Conservation (phyloP, 2,888 invertebrate species). For the Steinernema hermaphroditum region DNA sequence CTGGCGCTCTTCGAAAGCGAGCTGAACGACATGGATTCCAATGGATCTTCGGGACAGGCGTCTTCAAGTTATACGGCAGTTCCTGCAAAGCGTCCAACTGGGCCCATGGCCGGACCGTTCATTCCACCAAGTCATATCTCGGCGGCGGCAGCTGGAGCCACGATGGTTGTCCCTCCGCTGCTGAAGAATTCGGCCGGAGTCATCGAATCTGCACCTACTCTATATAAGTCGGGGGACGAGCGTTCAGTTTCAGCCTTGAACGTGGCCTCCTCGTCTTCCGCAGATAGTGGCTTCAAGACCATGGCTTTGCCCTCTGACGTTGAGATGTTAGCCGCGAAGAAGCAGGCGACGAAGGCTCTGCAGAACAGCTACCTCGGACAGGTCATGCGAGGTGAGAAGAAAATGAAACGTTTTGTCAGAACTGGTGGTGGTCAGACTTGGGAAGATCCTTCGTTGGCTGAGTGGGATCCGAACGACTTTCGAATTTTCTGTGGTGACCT, state of each 20-base stretch:
- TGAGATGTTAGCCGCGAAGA: constrained; percentile 56
- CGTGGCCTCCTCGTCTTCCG: not conserved
- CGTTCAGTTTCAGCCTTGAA: not conserved
- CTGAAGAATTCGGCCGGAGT: constrained; percentile 25
- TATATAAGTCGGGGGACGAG: constrained; percentile 28
- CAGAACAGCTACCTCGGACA: constrained; percentile 53
- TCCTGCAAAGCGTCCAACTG: constrained; percentile 1
- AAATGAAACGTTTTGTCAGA: constrained; percentile 63
- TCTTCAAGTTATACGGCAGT: not conserved
- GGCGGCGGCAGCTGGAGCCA: not conserved
- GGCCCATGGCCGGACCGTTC: constrained; percentile 1
- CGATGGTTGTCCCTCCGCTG: not conserved
- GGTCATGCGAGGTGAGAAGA: constrained; percentile 59
- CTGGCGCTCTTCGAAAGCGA: constrained; percentile 13
- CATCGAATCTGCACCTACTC: constrained; percentile 40
- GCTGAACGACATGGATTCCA: not conserved
- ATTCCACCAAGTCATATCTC: constrained; percentile 13
- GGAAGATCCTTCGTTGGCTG: constrained; percentile 89
- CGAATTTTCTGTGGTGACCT: constrained; percentile 98
- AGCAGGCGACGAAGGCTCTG: constrained; percentile 48
- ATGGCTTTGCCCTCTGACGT: constrained; percentile 60
- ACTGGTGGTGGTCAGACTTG: constrained; percentile 74
- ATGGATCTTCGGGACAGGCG: not conserved
- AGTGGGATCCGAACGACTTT: constrained; percentile 97
- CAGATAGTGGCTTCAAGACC: constrained; percentile 17